Conservation (phyloP, 2,797 vertebrate species). For the Poliocrania exsul region DNA sequence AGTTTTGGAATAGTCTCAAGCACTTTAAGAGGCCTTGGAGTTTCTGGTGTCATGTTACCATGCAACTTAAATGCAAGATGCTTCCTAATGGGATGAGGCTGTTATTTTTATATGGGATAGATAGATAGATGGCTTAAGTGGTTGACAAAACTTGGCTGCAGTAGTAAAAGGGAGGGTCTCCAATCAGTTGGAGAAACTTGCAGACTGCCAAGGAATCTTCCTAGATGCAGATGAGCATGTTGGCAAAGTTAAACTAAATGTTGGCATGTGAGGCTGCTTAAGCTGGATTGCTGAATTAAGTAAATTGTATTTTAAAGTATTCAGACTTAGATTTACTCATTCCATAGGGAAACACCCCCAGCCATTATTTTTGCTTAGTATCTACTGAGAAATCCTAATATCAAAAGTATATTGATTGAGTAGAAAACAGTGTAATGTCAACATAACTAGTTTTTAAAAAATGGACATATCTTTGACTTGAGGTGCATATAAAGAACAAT, state of each 20-base stretch:
- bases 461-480: background rate
- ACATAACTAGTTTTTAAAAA: background rate
- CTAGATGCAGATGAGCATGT: background rate
- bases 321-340: background rate
- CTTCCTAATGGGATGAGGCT: background rate
- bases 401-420: background rate
- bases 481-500: background rate
- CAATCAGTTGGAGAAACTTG: background rate
- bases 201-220: background rate
- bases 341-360: background rate
- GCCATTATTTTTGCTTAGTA: background rate
- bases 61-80: background rate
- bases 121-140: background rate
- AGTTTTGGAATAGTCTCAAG: background rate
- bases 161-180: background rate
- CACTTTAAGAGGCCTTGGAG: background rate
- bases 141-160: background rate
- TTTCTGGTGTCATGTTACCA: background rate
- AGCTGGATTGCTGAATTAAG: background rate
- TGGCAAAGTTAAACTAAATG: background rate
- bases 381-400: background rate
- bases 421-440: background rate
- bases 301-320: background rate
- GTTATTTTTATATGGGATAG: background rate
- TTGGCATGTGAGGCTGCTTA: background rate